Percentiles rank a stretch among this genome's conserved stretches.
These are phyloP conservation scores for Synergus gifuensis DNA, from an alignment of 2,888 invertebrate species.

Conservation along the genomic window DNA sequence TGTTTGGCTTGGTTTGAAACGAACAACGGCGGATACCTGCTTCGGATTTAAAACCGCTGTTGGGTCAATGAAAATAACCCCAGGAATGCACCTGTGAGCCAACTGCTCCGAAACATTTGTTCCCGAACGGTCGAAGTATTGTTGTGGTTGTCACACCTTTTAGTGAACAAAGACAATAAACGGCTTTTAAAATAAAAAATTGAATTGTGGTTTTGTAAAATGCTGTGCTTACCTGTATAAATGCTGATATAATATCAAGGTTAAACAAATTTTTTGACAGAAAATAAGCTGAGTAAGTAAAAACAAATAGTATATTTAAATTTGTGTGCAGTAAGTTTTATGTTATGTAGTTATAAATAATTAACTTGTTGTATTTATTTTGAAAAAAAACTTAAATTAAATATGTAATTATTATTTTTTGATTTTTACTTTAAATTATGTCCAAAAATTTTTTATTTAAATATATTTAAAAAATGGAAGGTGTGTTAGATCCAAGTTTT, in stretches of 20 bases:
- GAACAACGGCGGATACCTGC: slow-evolving; percentile 18
- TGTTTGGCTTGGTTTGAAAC: slow-evolving; percentile 10
- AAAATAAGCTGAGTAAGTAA: background rate
- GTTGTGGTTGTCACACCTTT: background rate
- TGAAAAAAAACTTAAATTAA: too few species aligned
- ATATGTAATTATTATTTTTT: background rate
- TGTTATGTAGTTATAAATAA: too few species aligned
- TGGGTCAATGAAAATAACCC: slow-evolving; percentile 11
- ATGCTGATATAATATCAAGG: background rate
- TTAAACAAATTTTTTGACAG: background rate
- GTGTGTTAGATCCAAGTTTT: too few species aligned
- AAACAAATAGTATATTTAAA: background rate
- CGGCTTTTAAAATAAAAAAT: background rate
- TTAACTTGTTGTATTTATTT: too few species aligned
- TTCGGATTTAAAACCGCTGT: slow-evolving; percentile 26
- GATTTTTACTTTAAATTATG: background rate
- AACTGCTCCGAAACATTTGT: slow-evolving; percentile 30
- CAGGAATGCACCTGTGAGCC: slow-evolving; percentile 37
- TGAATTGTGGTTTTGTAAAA: background rate
- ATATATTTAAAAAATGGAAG: background rate
- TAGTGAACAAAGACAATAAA: background rate
- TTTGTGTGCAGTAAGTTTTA: too few species aligned
- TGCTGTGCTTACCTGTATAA: background rate
- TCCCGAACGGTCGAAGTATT: slow-evolving; percentile 11
- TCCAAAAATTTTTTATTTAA: background rate